These are phyloP conservation scores for Neuroterus valhalla DNA, from an alignment of 1,140 invertebrate species.

Conservation along the genomic window DNA sequence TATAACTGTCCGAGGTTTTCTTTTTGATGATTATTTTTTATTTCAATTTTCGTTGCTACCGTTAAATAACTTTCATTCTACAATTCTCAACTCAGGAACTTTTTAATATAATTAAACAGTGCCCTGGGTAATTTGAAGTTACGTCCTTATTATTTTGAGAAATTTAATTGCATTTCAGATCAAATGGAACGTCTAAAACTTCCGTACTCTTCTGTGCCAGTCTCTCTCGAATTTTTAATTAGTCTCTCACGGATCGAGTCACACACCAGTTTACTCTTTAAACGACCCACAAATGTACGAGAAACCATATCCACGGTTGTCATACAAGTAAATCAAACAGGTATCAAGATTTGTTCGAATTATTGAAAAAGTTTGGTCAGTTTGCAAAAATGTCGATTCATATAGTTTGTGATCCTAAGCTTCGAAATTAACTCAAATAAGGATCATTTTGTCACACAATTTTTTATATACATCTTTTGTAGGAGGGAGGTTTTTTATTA, in stretches of 20 bases:
- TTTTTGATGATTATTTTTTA: too few species aligned
- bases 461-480: too few species aligned
- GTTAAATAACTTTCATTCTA: not conserved
- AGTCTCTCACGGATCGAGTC: conserved; percentile 17
- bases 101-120: not conserved
- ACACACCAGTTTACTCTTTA: conserved; percentile 13
- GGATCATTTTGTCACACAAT: too few species aligned
- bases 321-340: too few species aligned
- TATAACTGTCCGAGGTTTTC: too few species aligned
- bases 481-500: too few species aligned
- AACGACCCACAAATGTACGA: conserved; percentile 20
- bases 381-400: too few species aligned
- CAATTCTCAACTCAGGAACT: not conserved
- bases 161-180: conserved; percentile 29
- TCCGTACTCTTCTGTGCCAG: not conserved
- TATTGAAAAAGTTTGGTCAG: too few species aligned
- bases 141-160: conserved; percentile 22
- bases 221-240: conserved; percentile 26
- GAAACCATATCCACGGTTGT: not conserved
- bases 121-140: not conserved
- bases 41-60: too few species aligned
- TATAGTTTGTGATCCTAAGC: too few species aligned
- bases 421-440: too few species aligned
- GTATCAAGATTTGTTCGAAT: too few species aligned
- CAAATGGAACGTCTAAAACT: conserved; percentile 23